Conservation (phyloP, 2,888 invertebrate species). For the Acronicta psi region DNA sequence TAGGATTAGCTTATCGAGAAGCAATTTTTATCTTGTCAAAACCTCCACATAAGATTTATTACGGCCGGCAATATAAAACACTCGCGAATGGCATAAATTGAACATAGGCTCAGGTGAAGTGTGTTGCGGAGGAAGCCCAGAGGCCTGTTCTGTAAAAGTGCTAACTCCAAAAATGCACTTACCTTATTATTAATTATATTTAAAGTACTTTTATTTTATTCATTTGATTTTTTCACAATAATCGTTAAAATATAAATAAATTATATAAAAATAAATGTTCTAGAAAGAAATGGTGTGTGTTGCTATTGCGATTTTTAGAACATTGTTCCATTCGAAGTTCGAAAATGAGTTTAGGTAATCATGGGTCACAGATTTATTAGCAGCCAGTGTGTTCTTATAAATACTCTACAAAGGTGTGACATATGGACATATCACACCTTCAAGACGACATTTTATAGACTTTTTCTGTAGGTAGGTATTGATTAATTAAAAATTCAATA, state of each 20-base stretch:
- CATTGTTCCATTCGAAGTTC: background rate
- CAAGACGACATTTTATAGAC: background rate
- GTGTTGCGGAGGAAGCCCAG: no score
- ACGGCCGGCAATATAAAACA: no score
- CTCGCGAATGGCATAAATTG: no score
- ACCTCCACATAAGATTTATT: no score
- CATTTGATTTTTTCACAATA: background rate
- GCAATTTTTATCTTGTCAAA: no score
- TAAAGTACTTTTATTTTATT: background rate
- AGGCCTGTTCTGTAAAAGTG: background rate
- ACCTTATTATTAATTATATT: background rate
- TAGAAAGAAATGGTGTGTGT: conserved; percentile 1
- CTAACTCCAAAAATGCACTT: background rate
- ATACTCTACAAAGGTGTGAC: background rate
- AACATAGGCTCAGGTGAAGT: no score
- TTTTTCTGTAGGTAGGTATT: no score
- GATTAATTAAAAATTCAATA: no score
- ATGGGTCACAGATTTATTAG: conserved; percentile 8
- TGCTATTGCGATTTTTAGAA: conserved; percentile 8
- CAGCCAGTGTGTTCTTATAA: conserved; percentile 6
- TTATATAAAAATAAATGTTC: background rate
- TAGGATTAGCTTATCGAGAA: background rate
- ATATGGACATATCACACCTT: background rate
- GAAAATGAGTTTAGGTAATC: background rate
- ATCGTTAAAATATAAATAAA: conserved; percentile 1